Evolutionary conservation across 2,797 vertebrate species (phyloP).

Genomic region (Takifugu rubripes): DNA sequence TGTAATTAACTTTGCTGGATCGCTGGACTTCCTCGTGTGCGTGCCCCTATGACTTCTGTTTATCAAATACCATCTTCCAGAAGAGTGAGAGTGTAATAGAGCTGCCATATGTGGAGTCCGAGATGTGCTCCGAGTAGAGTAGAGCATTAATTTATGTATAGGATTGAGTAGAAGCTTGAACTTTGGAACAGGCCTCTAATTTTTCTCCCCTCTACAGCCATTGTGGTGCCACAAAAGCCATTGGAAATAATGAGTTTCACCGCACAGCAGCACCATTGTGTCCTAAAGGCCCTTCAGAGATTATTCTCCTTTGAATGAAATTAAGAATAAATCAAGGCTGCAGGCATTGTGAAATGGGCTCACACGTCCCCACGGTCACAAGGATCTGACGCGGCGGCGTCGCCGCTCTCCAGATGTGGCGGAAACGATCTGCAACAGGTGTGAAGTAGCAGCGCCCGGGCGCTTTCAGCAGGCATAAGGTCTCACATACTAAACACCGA

Average conservation of each 20-base stretch:
- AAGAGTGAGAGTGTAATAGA: conserved; percentile 50
- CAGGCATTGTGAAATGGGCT: not conserved
- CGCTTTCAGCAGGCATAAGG: no score
- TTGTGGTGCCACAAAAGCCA: not conserved
- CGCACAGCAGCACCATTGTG: not conserved
- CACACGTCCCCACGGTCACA: not conserved
- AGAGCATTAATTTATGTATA: conserved; percentile 21
- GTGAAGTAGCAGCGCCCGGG: no score
- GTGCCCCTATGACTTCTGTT: conserved; percentile 35
- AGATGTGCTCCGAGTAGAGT: conserved; percentile 42
- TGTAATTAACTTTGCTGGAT: conserved; percentile 61
- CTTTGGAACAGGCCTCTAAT: conserved; percentile 25
- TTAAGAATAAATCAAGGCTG: not conserved
- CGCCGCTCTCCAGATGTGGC: not conserved
- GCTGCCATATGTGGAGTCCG: conserved; percentile 30
- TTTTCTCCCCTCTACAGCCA: not conserved
- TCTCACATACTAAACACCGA: no score
- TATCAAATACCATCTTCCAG: conserved; percentile 41
- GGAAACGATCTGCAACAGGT: conserved; percentile 9
- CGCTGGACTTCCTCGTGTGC: conserved; percentile 49
- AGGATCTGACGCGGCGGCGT: not conserved
- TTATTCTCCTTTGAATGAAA: conserved; percentile 32
- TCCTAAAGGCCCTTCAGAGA: conserved; percentile 15
- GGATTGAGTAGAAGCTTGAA: conserved; percentile 24
- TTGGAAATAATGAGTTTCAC: not conserved